Evolutionary conservation across 2,797 vertebrate genomes (phyloP).

Genomic region (Sebastes hubbsi): DNA sequence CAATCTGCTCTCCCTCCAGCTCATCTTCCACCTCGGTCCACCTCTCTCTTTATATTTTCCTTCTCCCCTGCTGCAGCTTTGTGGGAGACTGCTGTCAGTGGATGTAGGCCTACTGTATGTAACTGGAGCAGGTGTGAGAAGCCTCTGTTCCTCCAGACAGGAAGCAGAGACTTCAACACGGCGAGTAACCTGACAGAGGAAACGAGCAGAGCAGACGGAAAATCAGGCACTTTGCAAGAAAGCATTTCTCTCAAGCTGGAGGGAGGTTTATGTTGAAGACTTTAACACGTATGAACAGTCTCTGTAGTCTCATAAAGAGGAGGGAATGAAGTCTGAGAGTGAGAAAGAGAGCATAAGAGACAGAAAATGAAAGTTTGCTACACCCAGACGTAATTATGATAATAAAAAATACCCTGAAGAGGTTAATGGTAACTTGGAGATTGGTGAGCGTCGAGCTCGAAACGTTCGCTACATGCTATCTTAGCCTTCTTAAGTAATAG

Average conservation of each 20-base stretch:
- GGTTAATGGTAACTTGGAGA: neutral
- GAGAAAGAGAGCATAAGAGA: neutral
- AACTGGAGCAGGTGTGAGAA: constrained; percentile 64
- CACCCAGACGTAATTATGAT: neutral
- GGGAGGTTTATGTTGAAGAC: neutral
- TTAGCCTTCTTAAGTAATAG: too few relatives aligned
- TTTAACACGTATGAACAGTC: neutral
- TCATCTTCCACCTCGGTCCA: constrained; percentile 29
- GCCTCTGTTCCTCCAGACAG: constrained; percentile 29
- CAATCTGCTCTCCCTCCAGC: constrained; percentile 4
- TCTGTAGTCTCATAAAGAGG: neutral
- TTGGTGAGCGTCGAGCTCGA: too few relatives aligned
- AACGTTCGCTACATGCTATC: too few relatives aligned
- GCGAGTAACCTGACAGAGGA: neutral
- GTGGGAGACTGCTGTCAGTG: neutral
- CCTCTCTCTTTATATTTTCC: constrained; percentile 11
- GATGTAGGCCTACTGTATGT: constrained; percentile 30
- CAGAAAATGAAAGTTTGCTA: neutral
- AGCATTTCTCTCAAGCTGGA: neutral
- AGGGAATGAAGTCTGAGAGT: neutral
- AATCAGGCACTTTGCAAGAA: constrained; percentile 35
- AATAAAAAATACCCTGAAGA: neutral
- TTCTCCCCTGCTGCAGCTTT: constrained; percentile 21
- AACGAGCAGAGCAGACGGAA: constrained; percentile 42
- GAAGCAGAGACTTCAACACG: constrained; percentile 5